These are phyloP conservation scores for Metridium senile DNA, from an alignment of 92 coral and sea anemone species.

Conservation along the genomic window DNA sequence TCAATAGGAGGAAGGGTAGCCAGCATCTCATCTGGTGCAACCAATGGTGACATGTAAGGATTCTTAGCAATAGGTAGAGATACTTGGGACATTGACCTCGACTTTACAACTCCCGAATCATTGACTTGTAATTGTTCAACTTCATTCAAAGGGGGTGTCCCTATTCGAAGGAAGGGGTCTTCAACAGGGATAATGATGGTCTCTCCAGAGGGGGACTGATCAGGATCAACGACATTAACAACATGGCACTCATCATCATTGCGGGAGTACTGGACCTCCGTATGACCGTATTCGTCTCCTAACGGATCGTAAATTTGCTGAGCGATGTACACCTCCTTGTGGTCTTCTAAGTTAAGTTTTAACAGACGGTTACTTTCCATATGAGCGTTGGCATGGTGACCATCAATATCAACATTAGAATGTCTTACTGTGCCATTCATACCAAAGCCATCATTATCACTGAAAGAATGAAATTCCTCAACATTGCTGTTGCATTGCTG, in stretches of 20 bases:
- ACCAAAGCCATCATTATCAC: not conserved
- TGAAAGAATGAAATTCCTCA: conserved; percentile 17
- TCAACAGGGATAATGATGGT: conserved; percentile 48
- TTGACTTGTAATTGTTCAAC: conserved; percentile 20
- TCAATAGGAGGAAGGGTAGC: conserved; percentile 88
- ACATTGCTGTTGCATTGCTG: not conserved
- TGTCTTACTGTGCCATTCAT: not conserved
- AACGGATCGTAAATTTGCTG: conserved; percentile 12
- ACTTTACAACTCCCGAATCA: not conserved
- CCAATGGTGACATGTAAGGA: conserved; percentile 89
- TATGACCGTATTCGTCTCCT: conserved; percentile 21
- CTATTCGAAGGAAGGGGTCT: conserved; percentile 23
- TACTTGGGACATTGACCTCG: conserved; percentile 74
- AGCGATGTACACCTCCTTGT: not conserved
- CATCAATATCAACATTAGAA: not conserved
- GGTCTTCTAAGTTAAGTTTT: conserved; percentile 20
- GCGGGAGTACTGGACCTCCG: conserved; percentile 54
- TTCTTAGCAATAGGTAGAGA: conserved; percentile 81
- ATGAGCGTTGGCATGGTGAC: not conserved
- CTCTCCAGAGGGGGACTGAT: conserved; percentile 55
- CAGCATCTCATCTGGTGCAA: conserved; percentile 87
- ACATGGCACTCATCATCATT: conserved; percentile 53
- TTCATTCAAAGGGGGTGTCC: conserved; percentile 44
- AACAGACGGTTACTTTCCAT: conserved; percentile 13
- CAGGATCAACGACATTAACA: conserved; percentile 59